These are phyloP conservation scores for Anorthoa munda DNA, from an alignment of 2,888 invertebrate genomes.

Conservation along the genomic window DNA sequence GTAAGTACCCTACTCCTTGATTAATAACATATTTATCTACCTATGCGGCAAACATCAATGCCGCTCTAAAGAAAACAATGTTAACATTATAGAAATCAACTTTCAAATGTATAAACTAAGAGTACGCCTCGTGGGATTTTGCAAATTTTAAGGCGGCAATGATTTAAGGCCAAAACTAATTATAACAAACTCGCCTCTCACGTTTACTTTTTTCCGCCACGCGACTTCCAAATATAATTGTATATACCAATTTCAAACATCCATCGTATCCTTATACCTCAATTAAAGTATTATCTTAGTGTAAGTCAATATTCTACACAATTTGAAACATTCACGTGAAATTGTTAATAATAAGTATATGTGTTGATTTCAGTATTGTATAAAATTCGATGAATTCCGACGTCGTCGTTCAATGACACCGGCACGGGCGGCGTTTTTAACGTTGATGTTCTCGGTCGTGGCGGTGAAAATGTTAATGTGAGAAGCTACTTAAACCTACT, in stretches of 20 bases:
- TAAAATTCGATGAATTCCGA: constrained; percentile 13
- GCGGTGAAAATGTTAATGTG: constrained; percentile 39
- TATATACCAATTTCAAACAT: not conserved
- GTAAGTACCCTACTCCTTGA: too few relatives aligned
- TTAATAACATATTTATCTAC: too few relatives aligned
- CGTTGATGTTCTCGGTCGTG: constrained; percentile 1
- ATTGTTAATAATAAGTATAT: constrained; percentile 26
- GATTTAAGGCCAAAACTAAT: not conserved
- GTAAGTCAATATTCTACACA: not conserved
- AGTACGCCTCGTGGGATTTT: not conserved
- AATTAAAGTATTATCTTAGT: not conserved
- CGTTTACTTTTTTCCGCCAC: constrained; percentile 30
- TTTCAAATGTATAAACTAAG: not conserved
- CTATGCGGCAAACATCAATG: not conserved
- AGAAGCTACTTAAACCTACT: constrained; percentile 14
- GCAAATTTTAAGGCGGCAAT: not conserved
- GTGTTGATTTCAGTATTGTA: constrained; percentile 43
- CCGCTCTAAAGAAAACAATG: not conserved
- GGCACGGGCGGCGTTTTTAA: constrained; percentile 19
- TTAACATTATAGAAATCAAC: too few relatives aligned
- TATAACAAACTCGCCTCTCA: not conserved
- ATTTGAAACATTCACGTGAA: not conserved
- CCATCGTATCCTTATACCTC: not conserved
- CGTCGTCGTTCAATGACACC: constrained; percentile 7
- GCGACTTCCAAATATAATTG: not conserved